phyloP scores from a whole-genome alignment of 1,140 invertebrate species.

The Choristoneura fumiferana region DNA sequence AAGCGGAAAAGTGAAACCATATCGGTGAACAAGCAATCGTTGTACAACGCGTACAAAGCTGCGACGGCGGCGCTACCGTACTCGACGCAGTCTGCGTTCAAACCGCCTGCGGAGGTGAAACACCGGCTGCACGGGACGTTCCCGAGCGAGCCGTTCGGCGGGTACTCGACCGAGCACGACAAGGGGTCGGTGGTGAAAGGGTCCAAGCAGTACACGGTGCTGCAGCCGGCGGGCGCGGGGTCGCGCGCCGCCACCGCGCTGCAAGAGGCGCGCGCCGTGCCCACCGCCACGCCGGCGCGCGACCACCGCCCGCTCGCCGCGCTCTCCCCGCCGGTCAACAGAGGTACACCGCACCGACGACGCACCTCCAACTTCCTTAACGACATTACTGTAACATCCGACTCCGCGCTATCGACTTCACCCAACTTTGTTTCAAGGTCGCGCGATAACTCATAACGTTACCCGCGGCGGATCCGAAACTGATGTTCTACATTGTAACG shows the following conservation, averaged over 20 bases:
- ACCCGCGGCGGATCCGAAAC: slow-evolving; percentile 6
- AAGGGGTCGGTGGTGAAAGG: slow-evolving; percentile 52
- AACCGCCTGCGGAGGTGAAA: slow-evolving; percentile 82
- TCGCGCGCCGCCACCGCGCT: slow-evolving; percentile 88
- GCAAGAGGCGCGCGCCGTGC: slow-evolving; percentile 86
- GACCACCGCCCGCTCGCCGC: slow-evolving; percentile 74
- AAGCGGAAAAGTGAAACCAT: slow-evolving; percentile 73
- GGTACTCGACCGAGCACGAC: slow-evolving; percentile 64
- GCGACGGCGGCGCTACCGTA: slow-evolving; percentile 80
- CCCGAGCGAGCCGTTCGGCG: slow-evolving; percentile 62
- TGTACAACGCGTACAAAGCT: slow-evolving; percentile 77
- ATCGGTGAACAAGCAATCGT: slow-evolving; percentile 68
- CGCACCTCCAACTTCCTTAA: slow-evolving; percentile 67
- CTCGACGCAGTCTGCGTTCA: slow-evolving; percentile 86
- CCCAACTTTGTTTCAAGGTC: slow-evolving; percentile 72
- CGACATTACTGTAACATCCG: slow-evolving; percentile 56
- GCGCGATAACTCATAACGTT: slow-evolving; percentile 41
- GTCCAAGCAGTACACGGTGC: slow-evolving; percentile 88
- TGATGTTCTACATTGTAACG: slow-evolving; percentile 13
- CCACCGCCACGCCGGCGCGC: slow-evolving; percentile 71
- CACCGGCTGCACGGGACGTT: slow-evolving; percentile 74
- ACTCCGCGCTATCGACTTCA: slow-evolving; percentile 57
- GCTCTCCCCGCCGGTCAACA: slow-evolving; percentile 86
- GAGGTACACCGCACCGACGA: slow-evolving; percentile 80
- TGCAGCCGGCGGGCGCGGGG: slow-evolving; percentile 87